Evolutionary conservation across 2,113 vertebrate genomes (phyloP).

Genomic region (Asarcornis scutulata): DNA sequence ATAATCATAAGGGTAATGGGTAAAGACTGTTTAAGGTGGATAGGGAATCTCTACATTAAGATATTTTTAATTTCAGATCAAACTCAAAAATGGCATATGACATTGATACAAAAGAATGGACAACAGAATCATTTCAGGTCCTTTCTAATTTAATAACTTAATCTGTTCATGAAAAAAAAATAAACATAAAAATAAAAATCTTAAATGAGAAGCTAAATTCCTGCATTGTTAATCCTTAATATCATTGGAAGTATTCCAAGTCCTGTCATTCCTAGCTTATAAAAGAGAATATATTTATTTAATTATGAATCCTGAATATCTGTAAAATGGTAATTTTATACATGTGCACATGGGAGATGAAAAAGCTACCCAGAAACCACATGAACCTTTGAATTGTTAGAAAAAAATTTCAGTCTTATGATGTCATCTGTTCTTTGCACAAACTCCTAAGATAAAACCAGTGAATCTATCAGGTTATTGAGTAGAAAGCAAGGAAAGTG

Average conservation of each 20-base stretch:
- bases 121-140: not conserved
- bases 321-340: not conserved
- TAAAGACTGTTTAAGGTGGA: not conserved
- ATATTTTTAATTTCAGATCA: not conserved
- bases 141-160: not conserved
- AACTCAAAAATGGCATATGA: accelerated
- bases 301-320: not conserved
- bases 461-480: not conserved
- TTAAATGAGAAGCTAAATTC: not conserved
- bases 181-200: not conserved
- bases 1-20: accelerated
- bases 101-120: not conserved
- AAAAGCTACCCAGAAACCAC: not conserved
- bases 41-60: accelerated
- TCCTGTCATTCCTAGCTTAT: not conserved
- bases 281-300: not conserved
- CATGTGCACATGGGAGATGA: not conserved
- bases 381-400: not conserved
- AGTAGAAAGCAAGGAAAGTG: not conserved
- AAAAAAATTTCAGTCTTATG: not conserved
- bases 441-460: not conserved
- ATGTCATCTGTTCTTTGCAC: not conserved
- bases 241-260: not conserved
- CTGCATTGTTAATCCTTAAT: not conserved
- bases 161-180: not conserved